phyloP scores from a whole-genome alignment of 2,888 invertebrate genomes.

The Synergus gifuensis region DNA sequence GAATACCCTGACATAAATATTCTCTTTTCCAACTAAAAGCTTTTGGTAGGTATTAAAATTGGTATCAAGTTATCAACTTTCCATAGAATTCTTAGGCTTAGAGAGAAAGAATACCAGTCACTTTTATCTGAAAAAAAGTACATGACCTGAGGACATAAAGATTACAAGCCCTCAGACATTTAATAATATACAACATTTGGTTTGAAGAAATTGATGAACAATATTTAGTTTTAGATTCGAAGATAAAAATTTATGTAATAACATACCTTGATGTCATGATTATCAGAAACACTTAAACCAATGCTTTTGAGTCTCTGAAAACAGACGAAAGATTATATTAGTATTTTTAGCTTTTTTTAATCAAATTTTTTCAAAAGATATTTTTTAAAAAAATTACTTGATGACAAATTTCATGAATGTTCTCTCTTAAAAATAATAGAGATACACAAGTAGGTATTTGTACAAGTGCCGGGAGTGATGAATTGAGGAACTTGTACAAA shows the following conservation, averaged over 20 bases:
- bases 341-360: neutral
- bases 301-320: constrained; percentile 8
- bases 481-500: neutral
- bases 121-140: neutral
- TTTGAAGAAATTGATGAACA: too few species aligned
- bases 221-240: neutral
- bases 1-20: neutral
- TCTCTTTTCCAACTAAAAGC: neutral
- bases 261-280: constrained; percentile 38
- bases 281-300: constrained; percentile 12
- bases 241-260: neutral
- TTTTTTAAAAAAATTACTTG: neutral
- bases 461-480: neutral
- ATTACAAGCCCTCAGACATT: too few species aligned
- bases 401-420: neutral
- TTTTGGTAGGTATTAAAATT: neutral
- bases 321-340: neutral
- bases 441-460: neutral
- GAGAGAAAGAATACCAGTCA: too few species aligned
- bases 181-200: too few species aligned
- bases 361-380: neutral
- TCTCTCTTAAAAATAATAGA: neutral
- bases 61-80: neutral
- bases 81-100: too few species aligned
- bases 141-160: neutral